A percentile compares a stretch with the other conserved stretches of the same genome.
These are phyloP conservation scores for Drosophila prostipennis DNA, from an alignment of 2,888 invertebrate genomes.

Conservation along the genomic window DNA sequence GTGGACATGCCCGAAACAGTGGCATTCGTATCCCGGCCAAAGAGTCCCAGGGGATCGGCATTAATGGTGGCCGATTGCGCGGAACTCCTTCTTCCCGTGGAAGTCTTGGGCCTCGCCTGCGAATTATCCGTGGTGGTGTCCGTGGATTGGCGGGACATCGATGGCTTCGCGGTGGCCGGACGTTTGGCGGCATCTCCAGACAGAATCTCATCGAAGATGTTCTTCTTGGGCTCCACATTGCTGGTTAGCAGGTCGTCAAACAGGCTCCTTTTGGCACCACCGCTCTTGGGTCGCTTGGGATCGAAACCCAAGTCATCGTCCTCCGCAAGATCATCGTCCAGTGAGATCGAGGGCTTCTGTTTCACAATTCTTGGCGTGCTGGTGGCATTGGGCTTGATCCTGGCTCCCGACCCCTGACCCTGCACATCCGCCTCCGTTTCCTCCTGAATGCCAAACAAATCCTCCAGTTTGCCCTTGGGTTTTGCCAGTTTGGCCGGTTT, in stretches of 20 bases:
- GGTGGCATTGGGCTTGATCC: constrained; percentile 32
- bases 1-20: constrained; percentile 68
- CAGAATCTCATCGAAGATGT: constrained; percentile 82
- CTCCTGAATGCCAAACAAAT: constrained; percentile 83
- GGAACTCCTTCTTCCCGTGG: constrained; percentile 79
- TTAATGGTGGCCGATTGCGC: constrained; percentile 67
- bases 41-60: constrained; percentile 75
- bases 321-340: constrained; percentile 72
- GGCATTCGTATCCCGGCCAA: constrained; percentile 65
- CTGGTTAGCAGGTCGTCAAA: constrained; percentile 59
- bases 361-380: constrained; percentile 72
- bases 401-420: constrained; percentile 14
- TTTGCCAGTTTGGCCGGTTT: constrained; percentile 49
- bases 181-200: constrained; percentile 70
- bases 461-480: constrained; percentile 78
- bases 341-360: constrained; percentile 64
- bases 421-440: constrained; percentile 65
- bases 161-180: constrained; percentile 68
- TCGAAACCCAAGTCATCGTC: constrained; percentile 84
- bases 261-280: constrained; percentile 50
- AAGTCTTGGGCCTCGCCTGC: constrained; percentile 80
- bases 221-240: constrained; percentile 67
- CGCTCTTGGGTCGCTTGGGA: constrained; percentile 82
- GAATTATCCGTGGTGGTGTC: constrained; percentile 83
- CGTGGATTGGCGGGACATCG: constrained; percentile 83